Base-by-base conservation (phyloP, 2,888 invertebrate genomes). In the Erynnis tages region DNA sequence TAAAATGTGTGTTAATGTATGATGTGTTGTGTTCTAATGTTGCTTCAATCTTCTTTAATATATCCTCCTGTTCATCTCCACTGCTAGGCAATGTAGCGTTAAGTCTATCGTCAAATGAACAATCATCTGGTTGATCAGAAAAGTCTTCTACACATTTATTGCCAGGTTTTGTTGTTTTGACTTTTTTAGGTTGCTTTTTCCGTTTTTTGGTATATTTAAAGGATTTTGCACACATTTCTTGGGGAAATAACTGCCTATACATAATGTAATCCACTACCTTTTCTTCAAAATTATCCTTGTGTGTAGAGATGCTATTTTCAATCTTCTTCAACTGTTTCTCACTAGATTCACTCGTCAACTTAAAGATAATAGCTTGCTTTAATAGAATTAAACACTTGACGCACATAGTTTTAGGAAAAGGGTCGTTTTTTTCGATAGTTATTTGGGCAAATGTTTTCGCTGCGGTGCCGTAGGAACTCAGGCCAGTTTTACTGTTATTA, bases 281-380 rank as follows among this genome's bases (percentile, higher is more conserved):
- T 11, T 47, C 43, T 30, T 44, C 34, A 1, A 47, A 41, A 54
- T 17, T 10, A n/a, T 19, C 14, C 4, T 7, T 14, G n/a, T 50
- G 19, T 29, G 25, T 16, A 4, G 1, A 10, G 1, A 8, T 19
- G n/a, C 19, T 53, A 1, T 45, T 38, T 4, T 13, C 3, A 4
- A 53, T 13, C 5, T 53, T 45, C 23, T 30, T 23, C 2, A 84
- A 57, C 11, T 63, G 59, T 54, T 67, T 66, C 13, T 83, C 68
- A 37, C 73, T 80, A 0, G 69, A 66, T 69, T 86, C 80, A 50
- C 85, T 82, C 35, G 63, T 77, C 14, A 79, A 60, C 59, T 84
- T 84, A 41, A 88, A 87, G 38, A 59, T 57, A 35, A 83, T 76
- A n/a, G 79, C 69, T 59, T 82, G 74, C 64, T 79, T 79, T 37